These are phyloP conservation scores for Zeuzera pyrina DNA, from an alignment of 2,888 invertebrate genomes.

Conservation along the genomic window DNA sequence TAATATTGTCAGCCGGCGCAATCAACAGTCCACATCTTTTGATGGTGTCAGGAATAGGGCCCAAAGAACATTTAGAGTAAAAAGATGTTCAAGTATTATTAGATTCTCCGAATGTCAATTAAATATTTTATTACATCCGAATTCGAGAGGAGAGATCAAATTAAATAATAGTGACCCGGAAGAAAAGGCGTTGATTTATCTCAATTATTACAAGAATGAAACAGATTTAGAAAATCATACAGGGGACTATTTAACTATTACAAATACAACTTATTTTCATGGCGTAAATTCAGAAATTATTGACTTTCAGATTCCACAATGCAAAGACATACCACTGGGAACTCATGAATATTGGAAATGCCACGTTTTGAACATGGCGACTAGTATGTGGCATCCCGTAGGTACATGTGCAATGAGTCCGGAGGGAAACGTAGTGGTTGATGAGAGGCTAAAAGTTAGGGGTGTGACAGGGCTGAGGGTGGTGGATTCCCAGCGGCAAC, in stretches of 20 bases:
- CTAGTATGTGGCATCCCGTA: not conserved
- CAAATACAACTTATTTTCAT: not conserved
- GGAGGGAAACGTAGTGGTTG: constrained; percentile 25
- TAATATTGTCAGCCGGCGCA: constrained; percentile 9
- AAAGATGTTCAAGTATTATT: constrained; percentile 5
- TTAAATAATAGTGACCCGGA: not conserved
- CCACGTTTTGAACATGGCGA: constrained; percentile 8
- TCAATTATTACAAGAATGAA: not conserved
- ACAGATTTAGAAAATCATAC: not conserved
- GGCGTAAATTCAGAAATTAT: not conserved
- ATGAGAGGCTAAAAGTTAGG: constrained; percentile 23
- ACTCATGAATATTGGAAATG: constrained; percentile 15
- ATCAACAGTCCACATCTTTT: constrained; percentile 8
- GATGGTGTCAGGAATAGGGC: constrained; percentile 11
- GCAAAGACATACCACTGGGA: not conserved
- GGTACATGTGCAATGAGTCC: constrained; percentile 11
- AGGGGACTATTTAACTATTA: not conserved
- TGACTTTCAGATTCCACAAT: not conserved
- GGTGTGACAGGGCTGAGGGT: not conserved
- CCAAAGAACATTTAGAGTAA: constrained; percentile 6
- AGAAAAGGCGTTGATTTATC: not conserved
- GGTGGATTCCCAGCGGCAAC: constrained; percentile 51
- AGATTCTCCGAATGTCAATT: constrained; percentile 7
- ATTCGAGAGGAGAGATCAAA: constrained; percentile 19
- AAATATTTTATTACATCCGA: constrained; percentile 24